These are phyloP conservation scores for Ectemnius cavifrons DNA, from an alignment of 2,888 invertebrate genomes.

Conservation along the genomic window DNA sequence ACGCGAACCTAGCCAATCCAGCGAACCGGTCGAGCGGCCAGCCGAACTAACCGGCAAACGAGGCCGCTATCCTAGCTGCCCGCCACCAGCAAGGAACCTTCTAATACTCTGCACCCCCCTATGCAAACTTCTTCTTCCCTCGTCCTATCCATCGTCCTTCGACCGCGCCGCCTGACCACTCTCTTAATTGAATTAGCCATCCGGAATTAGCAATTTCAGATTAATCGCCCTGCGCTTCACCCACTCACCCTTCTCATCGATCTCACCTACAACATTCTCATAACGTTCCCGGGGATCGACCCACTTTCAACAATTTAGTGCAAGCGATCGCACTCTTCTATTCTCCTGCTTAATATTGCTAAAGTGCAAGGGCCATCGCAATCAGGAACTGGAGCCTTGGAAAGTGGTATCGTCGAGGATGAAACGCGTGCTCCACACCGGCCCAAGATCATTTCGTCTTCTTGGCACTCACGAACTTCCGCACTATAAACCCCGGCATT, in stretches of 20 bases:
- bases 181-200: slow-evolving; percentile 76
- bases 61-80: slow-evolving; percentile 49
- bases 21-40: slow-evolving; percentile 36
- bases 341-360: not conserved
- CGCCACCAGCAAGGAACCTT: slow-evolving; percentile 52
- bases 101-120: slow-evolving; percentile 54
- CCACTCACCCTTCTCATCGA: not conserved
- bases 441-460: slow-evolving; percentile 9
- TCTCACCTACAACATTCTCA: not conserved
- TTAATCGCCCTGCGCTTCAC: slow-evolving; percentile 59
- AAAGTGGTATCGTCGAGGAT: too few relatives aligned
- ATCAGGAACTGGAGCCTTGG: not conserved
- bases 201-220: slow-evolving; percentile 75
- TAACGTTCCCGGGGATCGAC: too few relatives aligned
- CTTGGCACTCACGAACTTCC: slow-evolving; percentile 7
- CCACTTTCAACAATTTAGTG: too few relatives aligned
- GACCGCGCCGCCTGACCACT: slow-evolving; percentile 59
- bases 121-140: slow-evolving; percentile 41
- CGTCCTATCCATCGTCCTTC: slow-evolving; percentile 38
- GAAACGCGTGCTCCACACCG: too few relatives aligned
- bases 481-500: slow-evolving; percentile 33
- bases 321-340: too few relatives aligned
- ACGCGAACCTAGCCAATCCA: slow-evolving; percentile 55
- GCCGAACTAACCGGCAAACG: slow-evolving; percentile 14
- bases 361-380: slow-evolving; percentile 6